Evolutionary conservation across 2,888 invertebrate species (phyloP), one percentile per base, ranked within the genome.

Genomic region (Halocaridina rubra): DNA sequence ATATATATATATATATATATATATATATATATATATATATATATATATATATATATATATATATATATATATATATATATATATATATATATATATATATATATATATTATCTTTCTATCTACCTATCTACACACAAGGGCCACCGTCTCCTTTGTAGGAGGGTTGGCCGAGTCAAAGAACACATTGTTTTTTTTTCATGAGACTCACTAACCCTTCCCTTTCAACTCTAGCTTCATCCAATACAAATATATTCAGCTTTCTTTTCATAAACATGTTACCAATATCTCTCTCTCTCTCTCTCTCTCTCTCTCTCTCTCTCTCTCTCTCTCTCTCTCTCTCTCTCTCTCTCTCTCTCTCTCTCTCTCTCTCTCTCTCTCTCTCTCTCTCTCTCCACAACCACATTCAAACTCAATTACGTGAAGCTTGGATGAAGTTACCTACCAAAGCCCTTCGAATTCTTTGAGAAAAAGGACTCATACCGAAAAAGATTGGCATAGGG

Each of bases 1-100:
- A 59, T 59, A 59, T 59, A 59, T 59, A 59, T 59, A 59, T 59
- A 59, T 59, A 59, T 59, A 59, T 59, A 59, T 59, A 59, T 59
- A 59, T 59, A 59, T 59, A 59, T 59, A 59, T 59, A 59, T 59
- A 59, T 59, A 59, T 59, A 59, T 59, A 59, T 59, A 59, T 59
- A 59, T 3, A 59, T 59, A 59, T 59, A 27, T 29, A 69, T 69
- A 27, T 13, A 22, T 13, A 22, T 1, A 30, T 13, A 69, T 10
- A 8, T 8, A 13, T 69, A 27, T 69, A n/a, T 69, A 3, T 29
- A 3, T 24, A 0, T 24, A n/a, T 29, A 27, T 27, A 19, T 69
- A 24, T 24, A 5, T 69, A 30, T 69, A 5, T 19, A 19, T 27
- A 5, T 24, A 27, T 69, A 4, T 69, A 5, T 69, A 69, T 4